Base-by-base conservation (phyloP, 2,797 vertebrate species). In the Falco naumanni region DNA sequence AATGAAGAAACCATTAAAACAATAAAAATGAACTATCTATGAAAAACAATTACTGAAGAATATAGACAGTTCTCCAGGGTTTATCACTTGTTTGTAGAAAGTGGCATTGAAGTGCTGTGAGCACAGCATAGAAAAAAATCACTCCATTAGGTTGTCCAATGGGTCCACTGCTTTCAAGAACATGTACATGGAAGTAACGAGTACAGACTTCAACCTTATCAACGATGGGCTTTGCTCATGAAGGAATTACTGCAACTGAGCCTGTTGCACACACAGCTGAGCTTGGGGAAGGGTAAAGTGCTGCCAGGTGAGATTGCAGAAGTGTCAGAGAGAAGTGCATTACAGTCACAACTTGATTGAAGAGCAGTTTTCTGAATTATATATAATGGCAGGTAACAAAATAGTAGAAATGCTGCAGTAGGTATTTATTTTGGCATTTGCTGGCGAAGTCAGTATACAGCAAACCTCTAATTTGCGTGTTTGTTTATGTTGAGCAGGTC, bases 11-110 rank as follows among this genome's bases (percentile, higher is more conserved):
- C 7, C 5, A 37, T 86, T 94, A 83, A 97, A 96, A 91, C 81
- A 70, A n/a, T 78, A 81, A 96, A 93, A 97, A 94, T 71, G 1
- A 94, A 96, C 50, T 95, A 75, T 31, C 54, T 31, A 8, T 69
- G 48, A 81, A 64, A 83, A 87, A 53, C 48, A 71, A 81, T 1
- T 0, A 65, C 48, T 47, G 61, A 75, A 59, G 75, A 57, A 76
- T 22, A 21, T 45, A 7, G 47, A 15, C 66, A 45, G 60, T 77
- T 93, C 33, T 84, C 53, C 19, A 7, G 57, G 37, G 41, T 83
- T 95, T 50, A 24, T 84, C 51, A 13, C 33, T 96, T 86, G 4
- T 61, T 92, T 91, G 19, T 37, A 66, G 6, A 33, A 91, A 65
- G 74, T 59, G 76, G 22, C 4, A 39, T 80, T 7, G 7, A 57